phyloP scores from a whole-genome alignment of 2,797 vertebrate genomes.

The Limosa lapponica region DNA sequence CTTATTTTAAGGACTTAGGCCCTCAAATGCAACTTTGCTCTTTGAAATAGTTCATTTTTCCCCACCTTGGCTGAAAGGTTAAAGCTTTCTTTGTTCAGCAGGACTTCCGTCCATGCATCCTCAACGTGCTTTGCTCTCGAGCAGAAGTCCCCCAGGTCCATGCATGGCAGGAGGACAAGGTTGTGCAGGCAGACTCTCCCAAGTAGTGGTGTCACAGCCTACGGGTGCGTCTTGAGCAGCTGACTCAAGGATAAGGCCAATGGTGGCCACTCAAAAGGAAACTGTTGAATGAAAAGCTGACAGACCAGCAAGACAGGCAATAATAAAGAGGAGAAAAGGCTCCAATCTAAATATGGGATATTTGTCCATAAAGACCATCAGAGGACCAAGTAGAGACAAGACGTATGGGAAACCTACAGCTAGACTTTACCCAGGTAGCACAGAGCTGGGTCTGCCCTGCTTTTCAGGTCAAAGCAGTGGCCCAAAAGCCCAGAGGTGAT shows the following conservation, averaged over 20 bases:
- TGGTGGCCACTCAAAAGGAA: not conserved
- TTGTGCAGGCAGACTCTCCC: not conserved
- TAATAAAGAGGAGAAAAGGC: not conserved
- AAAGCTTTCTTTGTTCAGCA: not conserved
- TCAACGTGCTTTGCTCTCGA: not conserved
- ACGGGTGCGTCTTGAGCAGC: not conserved
- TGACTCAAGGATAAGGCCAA: not conserved
- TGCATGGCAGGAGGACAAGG: not conserved
- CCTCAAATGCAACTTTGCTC: not conserved
- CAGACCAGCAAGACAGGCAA: not conserved
- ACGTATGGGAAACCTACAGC: accelerated
- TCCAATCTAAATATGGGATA: not conserved
- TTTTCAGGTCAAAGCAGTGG: not conserved
- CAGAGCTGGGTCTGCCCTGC: not conserved
- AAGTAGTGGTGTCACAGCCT: not conserved
- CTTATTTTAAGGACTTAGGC: not conserved
- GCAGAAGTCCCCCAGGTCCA: conserved; percentile 79
- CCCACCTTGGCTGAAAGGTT: not conserved
- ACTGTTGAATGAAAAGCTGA: not conserved
- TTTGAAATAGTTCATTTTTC: not conserved
- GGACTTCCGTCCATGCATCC: not conserved
- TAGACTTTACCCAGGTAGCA: not conserved
- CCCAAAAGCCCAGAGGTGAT: not conserved
- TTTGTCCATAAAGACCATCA: not conserved
- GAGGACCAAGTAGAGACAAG: not conserved